phyloP scores from a whole-genome alignment of 2,888 invertebrate genomes.

The Copidosoma aretas region DNA sequence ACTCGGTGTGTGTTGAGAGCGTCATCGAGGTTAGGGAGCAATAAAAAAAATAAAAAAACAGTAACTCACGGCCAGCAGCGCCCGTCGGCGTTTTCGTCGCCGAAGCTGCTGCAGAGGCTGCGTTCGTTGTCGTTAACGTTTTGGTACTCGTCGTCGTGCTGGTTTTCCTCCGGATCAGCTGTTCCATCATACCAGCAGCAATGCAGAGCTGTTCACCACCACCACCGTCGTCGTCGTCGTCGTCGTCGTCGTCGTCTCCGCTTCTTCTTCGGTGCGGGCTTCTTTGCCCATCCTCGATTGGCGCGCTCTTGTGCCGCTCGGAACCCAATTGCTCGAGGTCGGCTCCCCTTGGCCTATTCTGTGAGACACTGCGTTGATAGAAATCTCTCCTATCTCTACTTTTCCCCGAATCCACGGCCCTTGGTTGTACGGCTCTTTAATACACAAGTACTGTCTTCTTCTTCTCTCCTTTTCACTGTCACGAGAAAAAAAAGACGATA shows the following conservation, averaged over 20 bases:
- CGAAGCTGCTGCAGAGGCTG: slow-evolving; percentile 1
- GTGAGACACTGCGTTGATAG: too few species aligned
- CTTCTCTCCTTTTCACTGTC: too few species aligned
- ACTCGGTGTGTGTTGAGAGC: neutral
- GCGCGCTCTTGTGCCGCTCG: too few species aligned
- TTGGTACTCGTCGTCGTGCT: slow-evolving; percentile 1
- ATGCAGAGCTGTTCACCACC: slow-evolving; percentile 45
- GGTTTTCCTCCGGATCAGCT: neutral
- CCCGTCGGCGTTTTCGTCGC: neutral
- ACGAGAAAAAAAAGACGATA: too few species aligned
- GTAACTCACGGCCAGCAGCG: slow-evolving; percentile 21
- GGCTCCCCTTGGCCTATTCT: too few species aligned
- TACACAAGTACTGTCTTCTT: too few species aligned
- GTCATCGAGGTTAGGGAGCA: neutral
- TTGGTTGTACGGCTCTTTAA: too few species aligned
- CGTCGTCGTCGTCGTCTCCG: neutral
- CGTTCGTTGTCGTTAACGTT: neutral
- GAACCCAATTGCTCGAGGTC: too few species aligned
- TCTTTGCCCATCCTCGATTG: too few species aligned
- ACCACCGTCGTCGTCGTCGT: neutral
- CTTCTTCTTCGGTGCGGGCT: neutral
- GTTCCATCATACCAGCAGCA: slow-evolving; percentile 46
- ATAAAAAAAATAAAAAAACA: slow-evolving; percentile 4
- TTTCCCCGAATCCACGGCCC: too few species aligned
- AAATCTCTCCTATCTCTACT: too few species aligned